A percentile compares a stretch with the other conserved stretches of the same genome.
These are phyloP conservation scores for Baryphthengus martii DNA, from an alignment of 2,113 vertebrate genomes.

Conservation along the genomic window DNA sequence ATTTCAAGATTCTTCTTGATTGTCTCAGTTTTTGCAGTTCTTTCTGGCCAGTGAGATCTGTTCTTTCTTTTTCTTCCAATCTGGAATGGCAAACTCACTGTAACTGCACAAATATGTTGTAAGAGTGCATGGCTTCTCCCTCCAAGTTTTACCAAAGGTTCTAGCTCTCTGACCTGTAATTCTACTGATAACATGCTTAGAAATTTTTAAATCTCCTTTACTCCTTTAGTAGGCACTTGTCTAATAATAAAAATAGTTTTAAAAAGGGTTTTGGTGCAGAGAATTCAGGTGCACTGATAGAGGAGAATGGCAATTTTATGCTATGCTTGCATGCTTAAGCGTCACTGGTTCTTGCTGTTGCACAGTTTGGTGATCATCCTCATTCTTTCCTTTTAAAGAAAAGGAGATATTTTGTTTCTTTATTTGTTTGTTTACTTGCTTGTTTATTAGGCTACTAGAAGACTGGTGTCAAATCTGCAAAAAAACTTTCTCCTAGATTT, in stretches of 20 bases:
- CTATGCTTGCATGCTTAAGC: background rate
- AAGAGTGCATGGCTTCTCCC: background rate
- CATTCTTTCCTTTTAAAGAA: background rate
- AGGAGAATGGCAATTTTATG: background rate
- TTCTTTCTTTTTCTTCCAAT: background rate
- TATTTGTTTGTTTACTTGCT: too few species aligned
- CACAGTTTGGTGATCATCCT: background rate
- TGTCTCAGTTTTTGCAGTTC: background rate
- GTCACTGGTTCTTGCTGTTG: background rate
- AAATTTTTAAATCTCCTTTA: background rate
- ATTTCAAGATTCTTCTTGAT: background rate
- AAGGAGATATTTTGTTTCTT: background rate
- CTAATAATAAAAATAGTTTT: background rate
- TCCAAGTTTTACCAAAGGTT: background rate
- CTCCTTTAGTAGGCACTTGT: background rate
- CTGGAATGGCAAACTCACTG: background rate
- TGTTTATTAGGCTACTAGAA: background rate
- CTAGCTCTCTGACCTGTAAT: background rate
- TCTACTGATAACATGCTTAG: background rate
- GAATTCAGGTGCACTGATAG: background rate
- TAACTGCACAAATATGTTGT: background rate
- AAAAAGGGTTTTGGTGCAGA: background rate
- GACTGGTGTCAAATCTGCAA: background rate
- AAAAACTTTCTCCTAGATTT: background rate
- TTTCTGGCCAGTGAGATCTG: background rate